Percentiles rank a stretch among this genome's conserved stretches.
These are phyloP conservation scores for Standfussiana lucernea DNA, from an alignment of 2,888 invertebrate genomes.

Conservation along the genomic window DNA sequence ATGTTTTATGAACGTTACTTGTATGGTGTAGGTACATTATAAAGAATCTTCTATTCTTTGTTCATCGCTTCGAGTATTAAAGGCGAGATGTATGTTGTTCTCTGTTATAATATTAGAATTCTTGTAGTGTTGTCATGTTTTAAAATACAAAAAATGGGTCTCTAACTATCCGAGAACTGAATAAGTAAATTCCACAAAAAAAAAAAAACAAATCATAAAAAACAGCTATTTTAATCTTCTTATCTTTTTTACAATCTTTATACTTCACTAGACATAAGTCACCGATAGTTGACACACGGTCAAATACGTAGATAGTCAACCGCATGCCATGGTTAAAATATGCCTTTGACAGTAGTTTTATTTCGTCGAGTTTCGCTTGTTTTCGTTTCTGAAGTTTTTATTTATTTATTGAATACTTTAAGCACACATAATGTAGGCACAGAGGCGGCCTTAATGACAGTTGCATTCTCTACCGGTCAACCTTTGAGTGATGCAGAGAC, in stretches of 20 bases:
- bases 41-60: too few species aligned
- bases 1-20: too few species aligned
- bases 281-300: background rate
- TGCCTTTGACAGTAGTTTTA: background rate
- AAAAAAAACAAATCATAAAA: background rate
- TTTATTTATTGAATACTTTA: background rate
- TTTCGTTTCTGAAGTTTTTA: background rate
- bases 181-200: constrained; percentile 2
- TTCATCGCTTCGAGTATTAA: too few species aligned
- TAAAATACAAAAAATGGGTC: background rate
- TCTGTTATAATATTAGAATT: background rate
- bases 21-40: too few species aligned
- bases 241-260: constrained; percentile 6
- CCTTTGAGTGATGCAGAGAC: background rate
- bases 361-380: background rate
- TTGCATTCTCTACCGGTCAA: background rate
- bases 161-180: background rate
- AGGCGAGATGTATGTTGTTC: background rate
- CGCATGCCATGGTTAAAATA: background rate
- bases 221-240: background rate
- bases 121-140: background rate
- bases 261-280: background rate
- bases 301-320: background rate
- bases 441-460: background rate
- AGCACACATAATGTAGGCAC: too few species aligned